These are phyloP conservation scores for Ctenicera cuprea DNA, from an alignment of 2,888 invertebrate genomes.

Conservation along the genomic window DNA sequence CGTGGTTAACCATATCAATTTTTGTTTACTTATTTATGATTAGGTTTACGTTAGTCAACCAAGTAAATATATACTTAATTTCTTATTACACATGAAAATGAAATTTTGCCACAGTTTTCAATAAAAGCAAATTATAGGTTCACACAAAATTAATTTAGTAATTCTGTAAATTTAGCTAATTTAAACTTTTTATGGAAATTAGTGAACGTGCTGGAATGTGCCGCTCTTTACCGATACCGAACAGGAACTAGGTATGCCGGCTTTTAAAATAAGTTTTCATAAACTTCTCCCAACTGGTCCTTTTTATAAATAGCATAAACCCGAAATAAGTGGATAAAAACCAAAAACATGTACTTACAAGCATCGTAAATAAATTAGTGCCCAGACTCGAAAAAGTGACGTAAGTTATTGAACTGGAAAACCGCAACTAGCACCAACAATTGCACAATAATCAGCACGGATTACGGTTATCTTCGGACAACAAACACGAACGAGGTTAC, in stretches of 20 bases:
- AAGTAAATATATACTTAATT: too few relatives aligned
- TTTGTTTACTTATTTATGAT: too few relatives aligned
- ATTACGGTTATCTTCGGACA: neutral
- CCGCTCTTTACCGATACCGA: neutral
- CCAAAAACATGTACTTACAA: constrained; percentile 39
- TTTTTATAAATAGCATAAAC: neutral
- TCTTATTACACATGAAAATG: too few relatives aligned
- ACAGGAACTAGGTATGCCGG: neutral
- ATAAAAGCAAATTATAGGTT: too few relatives aligned
- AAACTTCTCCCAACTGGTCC: neutral
- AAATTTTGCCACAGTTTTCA: too few relatives aligned
- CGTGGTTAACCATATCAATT: too few relatives aligned
- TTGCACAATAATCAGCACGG: constrained; percentile 11
- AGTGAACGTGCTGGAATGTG: neutral
- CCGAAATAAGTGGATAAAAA: neutral
- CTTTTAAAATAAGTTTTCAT: neutral
- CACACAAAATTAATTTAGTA: too few relatives aligned
- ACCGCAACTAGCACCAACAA: constrained; percentile 8
- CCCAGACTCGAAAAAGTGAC: constrained; percentile 10
- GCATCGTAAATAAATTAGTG: constrained; percentile 47
- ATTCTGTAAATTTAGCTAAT: too few relatives aligned
- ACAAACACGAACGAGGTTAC: constrained; percentile 7
- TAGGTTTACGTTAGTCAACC: too few relatives aligned
- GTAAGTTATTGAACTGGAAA: constrained; percentile 20
- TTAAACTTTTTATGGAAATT: too few relatives aligned